Percentiles rank a stretch among this genome's conserved stretches.
phyloP scores from a whole-genome alignment of 2,888 invertebrate species.

The Cosmia trapezina region DNA sequence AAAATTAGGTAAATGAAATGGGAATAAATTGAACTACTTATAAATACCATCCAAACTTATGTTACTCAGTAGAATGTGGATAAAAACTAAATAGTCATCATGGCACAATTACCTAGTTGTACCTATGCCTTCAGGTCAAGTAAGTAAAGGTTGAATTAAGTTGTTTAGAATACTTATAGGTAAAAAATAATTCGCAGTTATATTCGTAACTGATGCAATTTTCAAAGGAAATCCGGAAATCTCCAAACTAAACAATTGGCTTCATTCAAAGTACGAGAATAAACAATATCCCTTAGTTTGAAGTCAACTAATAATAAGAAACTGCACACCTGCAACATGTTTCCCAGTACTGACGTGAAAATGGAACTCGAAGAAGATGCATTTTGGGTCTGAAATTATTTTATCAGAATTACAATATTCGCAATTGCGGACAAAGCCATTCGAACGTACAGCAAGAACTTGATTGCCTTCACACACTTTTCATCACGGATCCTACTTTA shows the following conservation, averaged over 20 bases:
- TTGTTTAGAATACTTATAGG: background rate
- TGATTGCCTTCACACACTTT: conserved; percentile 54
- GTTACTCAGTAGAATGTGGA: background rate
- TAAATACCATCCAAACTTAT: too few relatives aligned
- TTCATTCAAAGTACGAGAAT: background rate
- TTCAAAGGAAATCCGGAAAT: background rate
- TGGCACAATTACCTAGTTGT: background rate
- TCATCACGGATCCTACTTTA: conserved; percentile 10
- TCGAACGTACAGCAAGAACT: conserved; percentile 18
- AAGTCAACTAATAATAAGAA: background rate
- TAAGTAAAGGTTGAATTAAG: background rate
- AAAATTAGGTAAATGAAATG: too few relatives aligned
- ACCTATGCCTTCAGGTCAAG: background rate
- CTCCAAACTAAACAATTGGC: background rate
- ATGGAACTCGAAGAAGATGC: background rate
- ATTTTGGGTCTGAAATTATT: background rate
- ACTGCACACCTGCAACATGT: background rate
- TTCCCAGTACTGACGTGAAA: background rate
- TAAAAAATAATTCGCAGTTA: background rate
- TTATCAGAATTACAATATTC: background rate
- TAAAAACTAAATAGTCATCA: conserved; percentile 13
- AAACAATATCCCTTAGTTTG: background rate
- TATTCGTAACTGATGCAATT: background rate
- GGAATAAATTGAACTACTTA: too few relatives aligned
- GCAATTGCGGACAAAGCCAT: conserved; percentile 3